A percentile compares a stretch with the other conserved stretches of the same genome.
phyloP scores from a whole-genome alignment of 2,888 invertebrate species.

The Hirtodrosophila histrioides region DNA sequence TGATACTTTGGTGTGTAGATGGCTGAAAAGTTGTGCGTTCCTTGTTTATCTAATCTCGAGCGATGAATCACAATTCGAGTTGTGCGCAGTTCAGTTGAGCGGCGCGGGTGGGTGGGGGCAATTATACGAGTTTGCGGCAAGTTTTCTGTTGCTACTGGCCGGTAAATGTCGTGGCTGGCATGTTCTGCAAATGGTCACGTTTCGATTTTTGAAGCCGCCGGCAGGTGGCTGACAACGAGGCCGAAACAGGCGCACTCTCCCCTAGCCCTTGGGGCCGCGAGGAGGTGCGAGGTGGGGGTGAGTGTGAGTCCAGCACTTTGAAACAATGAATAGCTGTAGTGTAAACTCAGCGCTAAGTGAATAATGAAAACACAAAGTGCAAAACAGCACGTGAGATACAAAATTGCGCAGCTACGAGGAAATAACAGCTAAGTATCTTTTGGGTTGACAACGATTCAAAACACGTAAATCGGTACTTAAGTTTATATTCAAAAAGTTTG shows the following conservation, averaged over 20 bases:
- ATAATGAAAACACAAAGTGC: no score
- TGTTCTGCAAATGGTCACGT: slow-evolving; percentile 55
- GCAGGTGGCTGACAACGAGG: slow-evolving; percentile 2
- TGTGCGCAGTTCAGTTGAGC: not conserved
- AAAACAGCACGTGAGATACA: no score
- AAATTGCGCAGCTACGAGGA: no score
- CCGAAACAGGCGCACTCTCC: slow-evolving; percentile 10
- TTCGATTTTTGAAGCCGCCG: slow-evolving; percentile 35
- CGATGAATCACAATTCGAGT: slow-evolving; percentile 5
- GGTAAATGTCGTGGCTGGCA: slow-evolving; percentile 34
- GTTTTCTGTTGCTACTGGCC: slow-evolving; percentile 7
- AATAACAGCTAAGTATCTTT: no score
- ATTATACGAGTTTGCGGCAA: slow-evolving; percentile 22
- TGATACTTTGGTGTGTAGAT: slow-evolving; percentile 33
- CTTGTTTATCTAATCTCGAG: slow-evolving; percentile 6
- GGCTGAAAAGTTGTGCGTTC: slow-evolving; percentile 8
- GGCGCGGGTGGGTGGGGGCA: not conserved
- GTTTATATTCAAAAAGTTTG: no score
- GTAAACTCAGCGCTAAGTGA: no score
- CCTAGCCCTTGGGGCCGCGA: not conserved
- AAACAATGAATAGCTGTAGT: no score
- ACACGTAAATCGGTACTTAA: no score
- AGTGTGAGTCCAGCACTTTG: no score
- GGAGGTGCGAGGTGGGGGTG: no score
- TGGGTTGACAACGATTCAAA: no score